Percentiles rank a stretch among this genome's conserved stretches.
These are phyloP conservation scores for Labeo catla DNA, from an alignment of 2,113 vertebrate species.

Conservation along the genomic window DNA sequence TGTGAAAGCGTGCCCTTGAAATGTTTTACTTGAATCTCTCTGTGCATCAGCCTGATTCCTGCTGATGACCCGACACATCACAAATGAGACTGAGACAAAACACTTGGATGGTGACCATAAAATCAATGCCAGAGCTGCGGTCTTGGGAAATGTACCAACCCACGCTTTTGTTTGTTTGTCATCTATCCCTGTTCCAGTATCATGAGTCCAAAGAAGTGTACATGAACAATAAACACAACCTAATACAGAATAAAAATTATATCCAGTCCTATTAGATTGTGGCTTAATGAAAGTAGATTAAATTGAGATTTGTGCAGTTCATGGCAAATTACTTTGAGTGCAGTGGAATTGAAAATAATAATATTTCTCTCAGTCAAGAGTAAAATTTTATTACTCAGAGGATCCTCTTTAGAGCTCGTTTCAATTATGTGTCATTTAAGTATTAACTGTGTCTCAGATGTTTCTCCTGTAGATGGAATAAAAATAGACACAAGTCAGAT, in stretches of 20 bases:
- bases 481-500: too few species aligned
- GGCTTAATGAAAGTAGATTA: not conserved
- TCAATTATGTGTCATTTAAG: not conserved
- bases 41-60: conserved; percentile 12
- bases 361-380: not conserved
- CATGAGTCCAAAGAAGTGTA: conserved; percentile 6
- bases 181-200: conserved; percentile 3
- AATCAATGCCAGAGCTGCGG: conserved; percentile 31
- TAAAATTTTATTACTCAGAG: not conserved
- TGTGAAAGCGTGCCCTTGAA: not conserved
- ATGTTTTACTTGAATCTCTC: conserved; percentile 26
- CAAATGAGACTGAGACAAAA: conserved; percentile 46
- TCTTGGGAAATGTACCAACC: conserved; percentile 32
- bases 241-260: not conserved
- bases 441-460: not conserved
- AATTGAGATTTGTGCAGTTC: not conserved
- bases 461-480: not conserved
- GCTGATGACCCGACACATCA: conserved; percentile 33
- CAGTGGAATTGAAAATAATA: not conserved
- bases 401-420: not conserved
- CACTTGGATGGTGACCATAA: conserved; percentile 33
- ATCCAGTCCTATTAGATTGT: not conserved
- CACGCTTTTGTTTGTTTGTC: conserved; percentile 37
- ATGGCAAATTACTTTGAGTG: not conserved
- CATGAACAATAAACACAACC: not conserved